Conservation (phyloP, 2,797 vertebrate species). For the Pampus argenteus region DNA sequence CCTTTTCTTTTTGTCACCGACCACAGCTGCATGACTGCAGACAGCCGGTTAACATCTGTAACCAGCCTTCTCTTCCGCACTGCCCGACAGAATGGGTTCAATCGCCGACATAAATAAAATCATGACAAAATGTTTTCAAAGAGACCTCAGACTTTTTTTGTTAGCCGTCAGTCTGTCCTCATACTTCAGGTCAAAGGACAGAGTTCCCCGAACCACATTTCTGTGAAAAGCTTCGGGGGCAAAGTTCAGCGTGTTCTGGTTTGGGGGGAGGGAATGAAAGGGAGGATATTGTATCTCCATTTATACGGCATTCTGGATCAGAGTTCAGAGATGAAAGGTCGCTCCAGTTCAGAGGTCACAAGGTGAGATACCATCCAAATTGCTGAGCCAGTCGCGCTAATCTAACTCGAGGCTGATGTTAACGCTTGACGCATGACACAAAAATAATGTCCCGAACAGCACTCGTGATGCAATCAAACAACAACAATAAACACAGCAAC, state of each 20-base stretch:
- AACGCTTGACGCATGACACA: background rate
- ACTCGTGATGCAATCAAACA: conserved; percentile 40
- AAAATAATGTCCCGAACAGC: background rate
- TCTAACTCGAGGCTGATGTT: conserved; percentile 39
- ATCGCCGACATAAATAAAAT: conserved; percentile 45
- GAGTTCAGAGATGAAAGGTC: conserved; percentile 86
- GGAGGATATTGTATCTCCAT: conserved; percentile 87
- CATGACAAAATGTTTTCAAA: conserved; percentile 46
- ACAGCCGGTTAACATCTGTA: conserved; percentile 1
- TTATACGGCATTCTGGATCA: conserved; percentile 82
- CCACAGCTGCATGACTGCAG: conserved; percentile 14
- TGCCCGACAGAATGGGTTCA: conserved; percentile 8
- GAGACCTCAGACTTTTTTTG: conserved; percentile 44
- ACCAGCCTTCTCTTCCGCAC: conserved; percentile 4
- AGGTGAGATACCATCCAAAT: conserved; percentile 78
- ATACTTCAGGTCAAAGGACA: conserved; percentile 79
- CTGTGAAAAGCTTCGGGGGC: conserved; percentile 80
- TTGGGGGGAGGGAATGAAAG: conserved; percentile 74
- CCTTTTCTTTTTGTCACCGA: conserved; percentile 21
- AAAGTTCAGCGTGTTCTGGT: conserved; percentile 77
- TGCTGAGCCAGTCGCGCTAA: conserved; percentile 59
- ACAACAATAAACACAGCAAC: conserved; percentile 60
- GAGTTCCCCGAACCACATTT: conserved; percentile 78
- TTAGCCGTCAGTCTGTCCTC: conserved; percentile 64
- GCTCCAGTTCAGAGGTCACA: conserved; percentile 75